Evolutionary conservation across 1,140 invertebrate genomes (phyloP), one percentile per base, ranked within the genome.

Genomic region (Hormaphis cornu): DNA sequence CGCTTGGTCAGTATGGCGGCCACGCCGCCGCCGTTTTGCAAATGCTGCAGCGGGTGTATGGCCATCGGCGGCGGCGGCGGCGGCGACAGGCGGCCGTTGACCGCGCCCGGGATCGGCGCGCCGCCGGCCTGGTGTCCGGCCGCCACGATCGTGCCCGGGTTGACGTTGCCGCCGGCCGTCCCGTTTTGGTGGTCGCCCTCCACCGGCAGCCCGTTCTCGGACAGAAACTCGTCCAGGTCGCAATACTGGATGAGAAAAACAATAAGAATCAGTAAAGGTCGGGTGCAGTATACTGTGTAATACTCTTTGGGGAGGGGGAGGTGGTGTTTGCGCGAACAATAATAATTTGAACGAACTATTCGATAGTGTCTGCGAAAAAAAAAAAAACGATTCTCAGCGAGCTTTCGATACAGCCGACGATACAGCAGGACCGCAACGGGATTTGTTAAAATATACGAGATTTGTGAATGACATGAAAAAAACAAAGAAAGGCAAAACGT

Each of bases 151-250:
- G 61, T 14, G 26, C 61, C 44, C 42, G 24, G 61, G 44, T 66
- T 70, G 4, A 58, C 69, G 28, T 22, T 66, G 28, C 61, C 61
- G 14, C 30, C 70, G 30, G 35, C 3, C 12, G 70, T 69, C 8
- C 56, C 54, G 54, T 70, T 70, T 71, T 78, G 79, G 26, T 79
- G 76, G 66, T 42, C 72, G 46, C 14, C 84, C 76, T 90, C 89
- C 75, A 88, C 86, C 69, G 89, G 88, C 79, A 91, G 90, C 72
- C 90, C 91, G 80, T 94, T 95, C 80, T 95, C 93, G 73, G 89
- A 90, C 73, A 97, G 84, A 81, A 97, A 96, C 81, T 95, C 93
- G 81, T 97, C 93, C 81, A 97, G 82, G 81, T 96, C 93, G 82
- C 95, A 91, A 80, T 95, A 95, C 87, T 93, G 84, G 75, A 89